A percentile compares a stretch with the other conserved stretches of the same genome.
Conservation (phyloP, 2,113 vertebrate species). For the Varanus komodoensis region DNA sequence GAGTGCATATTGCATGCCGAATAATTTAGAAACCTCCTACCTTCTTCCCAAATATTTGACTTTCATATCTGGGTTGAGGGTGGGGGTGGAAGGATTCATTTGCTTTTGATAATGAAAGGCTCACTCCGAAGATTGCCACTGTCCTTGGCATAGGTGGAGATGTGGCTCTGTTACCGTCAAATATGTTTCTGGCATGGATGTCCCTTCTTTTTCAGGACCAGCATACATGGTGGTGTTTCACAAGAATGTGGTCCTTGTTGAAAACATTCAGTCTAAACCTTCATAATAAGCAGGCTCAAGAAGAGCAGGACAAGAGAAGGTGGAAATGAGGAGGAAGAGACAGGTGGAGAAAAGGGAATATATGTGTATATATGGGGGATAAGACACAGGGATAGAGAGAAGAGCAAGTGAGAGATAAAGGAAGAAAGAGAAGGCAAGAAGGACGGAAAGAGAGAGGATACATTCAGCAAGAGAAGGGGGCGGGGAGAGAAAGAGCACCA, state of each 20-base stretch:
- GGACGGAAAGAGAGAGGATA: neutral
- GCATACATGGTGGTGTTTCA: neutral
- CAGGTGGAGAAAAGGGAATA: too few species aligned
- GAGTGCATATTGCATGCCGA: constrained; percentile 1
- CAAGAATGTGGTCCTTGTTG: neutral
- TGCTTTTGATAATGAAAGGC: constrained; percentile 28
- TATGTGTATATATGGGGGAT: neutral
- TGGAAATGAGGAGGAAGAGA: too few species aligned
- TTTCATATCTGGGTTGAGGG: neutral
- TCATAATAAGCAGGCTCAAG: neutral
- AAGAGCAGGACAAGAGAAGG: neutral
- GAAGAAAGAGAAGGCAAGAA: neutral
- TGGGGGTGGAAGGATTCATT: neutral
- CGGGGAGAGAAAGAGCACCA: neutral
- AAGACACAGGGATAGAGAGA: neutral
- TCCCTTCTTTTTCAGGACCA: neutral
- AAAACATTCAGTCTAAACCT: neutral
- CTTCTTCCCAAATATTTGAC: constrained; percentile 15
- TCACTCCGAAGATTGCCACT: neutral
- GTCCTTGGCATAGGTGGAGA: neutral
- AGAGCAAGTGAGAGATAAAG: neutral
- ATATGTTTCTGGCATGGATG: neutral
- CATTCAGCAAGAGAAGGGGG: neutral
- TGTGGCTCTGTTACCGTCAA: neutral
- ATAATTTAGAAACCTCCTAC: constrained; percentile 28